Evolutionary conservation across 1,140 invertebrate species (phyloP), one percentile per base, ranked within the genome.

Genomic region (Ephestia elutella): DNA sequence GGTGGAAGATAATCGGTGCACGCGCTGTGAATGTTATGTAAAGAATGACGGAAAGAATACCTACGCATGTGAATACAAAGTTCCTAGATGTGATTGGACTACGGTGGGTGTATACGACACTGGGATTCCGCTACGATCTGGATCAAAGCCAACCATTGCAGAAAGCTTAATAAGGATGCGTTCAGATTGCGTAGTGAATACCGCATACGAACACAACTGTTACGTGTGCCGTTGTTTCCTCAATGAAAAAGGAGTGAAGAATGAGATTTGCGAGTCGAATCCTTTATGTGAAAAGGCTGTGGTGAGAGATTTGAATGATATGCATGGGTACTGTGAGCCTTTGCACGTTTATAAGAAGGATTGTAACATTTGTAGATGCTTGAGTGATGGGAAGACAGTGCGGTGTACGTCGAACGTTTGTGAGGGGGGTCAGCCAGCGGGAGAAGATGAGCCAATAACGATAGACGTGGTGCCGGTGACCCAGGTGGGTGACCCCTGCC

Each of bases 301-400:
- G 15, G 5, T 44, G 38, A 19, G 10, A 0, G 53, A 63, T 54
- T 51, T 73, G 5, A 32, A 56, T 13, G 38, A 44, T 0, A 25
- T 75, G 35, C 68, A 72, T 15, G 82, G 84, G 0, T 82, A 73
- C 20, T 87, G 82, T 28, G 74, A 80, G 50, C 84, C 82, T 0
- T 44, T 76, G 18, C 74, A 73, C 10, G 30, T 48, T 13, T 86
- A 87, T 38, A 65, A 60, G 7, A 71, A 77, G 13, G 68, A 68
- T 49, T 86, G 81, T 32, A 86, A 87, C 30, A 64, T 44, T 9
- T 84, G 82, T 28, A 58, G 53, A 48, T 86, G 82, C 54, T 28
- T 79, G 5, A 50, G 61, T 4, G 74, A 80, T 62, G 80, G 84
- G 0, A 76, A 82, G 25, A 80, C 66, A 0, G 54, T 75, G 3